These are phyloP conservation scores for Athalia cordata DNA, from an alignment of 2,888 invertebrate species.

Conservation along the genomic window DNA sequence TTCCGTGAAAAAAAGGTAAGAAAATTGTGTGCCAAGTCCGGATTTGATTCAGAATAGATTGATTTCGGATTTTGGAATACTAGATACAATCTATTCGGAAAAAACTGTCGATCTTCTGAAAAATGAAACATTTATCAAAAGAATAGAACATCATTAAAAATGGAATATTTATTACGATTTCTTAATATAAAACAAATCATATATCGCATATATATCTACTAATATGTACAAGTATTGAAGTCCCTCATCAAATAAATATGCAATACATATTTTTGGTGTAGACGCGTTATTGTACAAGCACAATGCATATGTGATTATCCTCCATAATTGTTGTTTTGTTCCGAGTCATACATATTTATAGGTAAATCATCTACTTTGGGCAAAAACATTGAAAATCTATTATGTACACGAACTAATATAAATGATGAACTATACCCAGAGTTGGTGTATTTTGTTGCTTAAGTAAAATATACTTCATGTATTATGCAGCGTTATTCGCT, in stretches of 20 bases:
- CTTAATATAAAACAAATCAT: constrained; percentile 66
- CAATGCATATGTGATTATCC: not conserved
- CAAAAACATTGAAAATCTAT: constrained; percentile 17
- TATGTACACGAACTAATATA: constrained; percentile 30
- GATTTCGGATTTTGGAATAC: not conserved
- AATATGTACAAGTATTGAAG: constrained; percentile 71
- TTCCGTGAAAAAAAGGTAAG: no score
- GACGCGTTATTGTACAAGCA: constrained; percentile 36
- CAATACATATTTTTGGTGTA: constrained; percentile 23
- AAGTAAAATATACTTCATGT: constrained; percentile 21
- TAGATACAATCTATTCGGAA: not conserved
- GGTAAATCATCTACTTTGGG: constrained; percentile 3
- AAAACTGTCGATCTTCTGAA: not conserved
- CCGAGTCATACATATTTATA: not conserved
- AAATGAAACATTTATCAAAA: not conserved
- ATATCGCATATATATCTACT: constrained; percentile 60
- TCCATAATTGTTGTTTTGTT: not conserved
- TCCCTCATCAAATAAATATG: constrained; percentile 49
- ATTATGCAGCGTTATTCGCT: constrained; percentile 18
- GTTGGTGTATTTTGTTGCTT: constrained; percentile 19
- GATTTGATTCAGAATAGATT: no score
- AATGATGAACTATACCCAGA: constrained; percentile 12
- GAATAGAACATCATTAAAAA: constrained; percentile 51
- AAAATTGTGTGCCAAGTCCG: no score
- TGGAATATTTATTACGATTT: constrained; percentile 61